A percentile compares a stretch with the other conserved stretches of the same genome.
Conservation (phyloP, 2,888 invertebrate species). For the Tetramorium bicarinatum region DNA sequence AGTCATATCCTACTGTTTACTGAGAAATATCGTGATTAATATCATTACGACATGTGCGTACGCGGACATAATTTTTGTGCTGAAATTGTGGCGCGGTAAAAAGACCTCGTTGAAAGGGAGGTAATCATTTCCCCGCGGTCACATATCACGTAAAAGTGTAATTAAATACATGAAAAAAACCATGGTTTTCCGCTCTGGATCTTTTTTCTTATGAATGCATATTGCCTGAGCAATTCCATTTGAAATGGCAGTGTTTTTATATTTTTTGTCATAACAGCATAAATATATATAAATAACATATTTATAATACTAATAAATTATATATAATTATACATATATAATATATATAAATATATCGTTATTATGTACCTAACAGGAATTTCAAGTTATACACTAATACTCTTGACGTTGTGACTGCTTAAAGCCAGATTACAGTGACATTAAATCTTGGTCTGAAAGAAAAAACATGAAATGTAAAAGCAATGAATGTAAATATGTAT, state of each 20-base stretch:
- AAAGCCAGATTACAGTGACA: not conserved
- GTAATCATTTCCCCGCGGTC: constrained; percentile 32
- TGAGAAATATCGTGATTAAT: constrained; percentile 16
- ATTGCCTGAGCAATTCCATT: not conserved
- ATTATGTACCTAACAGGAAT: not conserved
- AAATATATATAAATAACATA: not conserved
- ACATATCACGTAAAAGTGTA: constrained; percentile 33
- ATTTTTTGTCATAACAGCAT: not conserved
- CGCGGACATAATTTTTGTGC: constrained; percentile 2
- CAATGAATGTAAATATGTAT: not conserved
- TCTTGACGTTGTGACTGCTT: not conserved
- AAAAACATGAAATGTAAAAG: not conserved
- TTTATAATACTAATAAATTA: no score
- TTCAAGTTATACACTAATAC: not conserved
- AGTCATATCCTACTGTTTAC: not conserved
- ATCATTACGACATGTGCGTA: constrained; percentile 6
- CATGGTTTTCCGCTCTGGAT: not conserved
- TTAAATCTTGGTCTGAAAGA: constrained; percentile 2
- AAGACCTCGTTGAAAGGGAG: constrained; percentile 16
- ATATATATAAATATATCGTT: not conserved
- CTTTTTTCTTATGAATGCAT: not conserved
- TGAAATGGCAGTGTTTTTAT: not conserved
- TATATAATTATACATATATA: no score
- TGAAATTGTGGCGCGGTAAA: not conserved
- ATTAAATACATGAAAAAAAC: constrained; percentile 34